A percentile compares a stretch with the other conserved stretches of the same genome.
Conservation (phyloP, 2,797 vertebrate genomes). For the Pantherophis vulpinus region DNA sequence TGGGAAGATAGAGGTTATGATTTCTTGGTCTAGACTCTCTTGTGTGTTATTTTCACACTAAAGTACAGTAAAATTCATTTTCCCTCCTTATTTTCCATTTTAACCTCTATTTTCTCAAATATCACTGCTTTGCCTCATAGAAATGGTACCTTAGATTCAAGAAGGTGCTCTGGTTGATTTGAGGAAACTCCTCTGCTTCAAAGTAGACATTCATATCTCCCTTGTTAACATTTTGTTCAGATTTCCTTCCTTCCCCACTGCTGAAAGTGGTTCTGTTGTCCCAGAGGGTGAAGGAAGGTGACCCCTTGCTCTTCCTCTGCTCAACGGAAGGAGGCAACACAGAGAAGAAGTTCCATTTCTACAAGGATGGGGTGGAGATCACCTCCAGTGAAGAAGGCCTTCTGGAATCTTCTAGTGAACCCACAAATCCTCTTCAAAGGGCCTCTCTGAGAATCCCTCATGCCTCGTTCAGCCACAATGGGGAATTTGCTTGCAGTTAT, state of each 20-base stretch:
- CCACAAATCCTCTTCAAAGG: rapidly evolving
- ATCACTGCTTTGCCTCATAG: too few species aligned
- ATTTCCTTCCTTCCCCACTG: rapidly evolving
- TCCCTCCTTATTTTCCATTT: too few species aligned
- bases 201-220: too few species aligned
- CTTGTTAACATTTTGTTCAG: not conserved
- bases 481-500: not conserved
- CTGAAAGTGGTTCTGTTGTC: not conserved
- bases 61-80: too few species aligned
- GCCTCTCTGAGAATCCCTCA: not conserved
- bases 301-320: not conserved
- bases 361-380: not conserved
- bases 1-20: too few species aligned
- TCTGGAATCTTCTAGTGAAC: not conserved
- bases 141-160: too few species aligned
- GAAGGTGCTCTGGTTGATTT: too few species aligned
- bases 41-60: too few species aligned
- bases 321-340: rapidly evolving
- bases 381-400: rapidly evolving
- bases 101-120: too few species aligned
- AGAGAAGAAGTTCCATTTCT: not conserved
- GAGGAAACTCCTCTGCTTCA: too few species aligned
- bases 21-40: too few species aligned
- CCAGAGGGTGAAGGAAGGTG: rapidly evolving
- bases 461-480: not conserved